phyloP scores from a whole-genome alignment of 2,113 vertebrate species.

The Misgurnus anguillicaudatus region DNA sequence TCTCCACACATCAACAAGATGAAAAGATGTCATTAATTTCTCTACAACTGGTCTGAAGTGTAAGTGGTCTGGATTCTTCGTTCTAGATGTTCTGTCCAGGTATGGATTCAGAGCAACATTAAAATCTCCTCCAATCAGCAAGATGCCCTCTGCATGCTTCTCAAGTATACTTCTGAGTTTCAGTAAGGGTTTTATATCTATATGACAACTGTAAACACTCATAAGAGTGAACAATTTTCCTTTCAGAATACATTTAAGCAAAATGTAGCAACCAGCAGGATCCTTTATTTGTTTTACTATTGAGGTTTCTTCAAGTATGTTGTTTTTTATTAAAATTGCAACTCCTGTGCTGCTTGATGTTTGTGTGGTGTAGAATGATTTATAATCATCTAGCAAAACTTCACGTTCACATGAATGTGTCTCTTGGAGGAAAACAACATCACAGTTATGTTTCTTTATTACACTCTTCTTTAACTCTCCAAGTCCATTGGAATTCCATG shows the following conservation, averaged over 20 bases:
- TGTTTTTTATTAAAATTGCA: background rate
- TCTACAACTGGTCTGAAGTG: background rate
- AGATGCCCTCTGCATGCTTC: background rate
- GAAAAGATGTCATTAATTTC: background rate
- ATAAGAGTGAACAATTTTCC: background rate
- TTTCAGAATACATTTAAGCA: background rate
- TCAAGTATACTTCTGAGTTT: background rate
- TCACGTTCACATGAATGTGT: background rate
- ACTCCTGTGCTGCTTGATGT: background rate
- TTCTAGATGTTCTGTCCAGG: too few species aligned
- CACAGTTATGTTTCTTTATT: background rate
- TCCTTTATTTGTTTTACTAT: too few species aligned
- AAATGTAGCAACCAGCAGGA: background rate
- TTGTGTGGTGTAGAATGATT: background rate
- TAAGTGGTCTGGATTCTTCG: background rate
- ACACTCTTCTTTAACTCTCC: too few species aligned
- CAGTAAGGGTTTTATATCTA: background rate
- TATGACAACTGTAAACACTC: background rate
- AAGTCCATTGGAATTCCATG: background rate
- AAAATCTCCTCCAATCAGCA: background rate
- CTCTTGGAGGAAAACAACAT: slow-evolving; percentile 11
- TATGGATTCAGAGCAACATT: background rate
- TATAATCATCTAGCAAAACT: background rate
- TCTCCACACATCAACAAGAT: background rate
- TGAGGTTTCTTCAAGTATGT: background rate